phyloP scores from a whole-genome alignment of 1,140 invertebrate species.

The Antheraea pernyi region DNA sequence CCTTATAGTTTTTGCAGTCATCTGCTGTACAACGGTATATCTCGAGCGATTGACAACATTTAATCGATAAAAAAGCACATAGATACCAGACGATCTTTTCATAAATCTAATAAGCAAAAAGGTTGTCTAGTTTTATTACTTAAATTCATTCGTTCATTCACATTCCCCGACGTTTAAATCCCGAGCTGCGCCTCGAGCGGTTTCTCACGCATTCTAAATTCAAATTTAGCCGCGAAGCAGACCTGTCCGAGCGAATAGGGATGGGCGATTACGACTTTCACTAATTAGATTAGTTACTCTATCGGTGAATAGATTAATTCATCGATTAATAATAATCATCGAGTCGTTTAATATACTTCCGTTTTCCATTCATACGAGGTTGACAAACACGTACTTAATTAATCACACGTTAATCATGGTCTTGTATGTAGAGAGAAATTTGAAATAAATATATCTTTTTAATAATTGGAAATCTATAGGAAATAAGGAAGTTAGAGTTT shows the following conservation, averaged over 20 bases:
- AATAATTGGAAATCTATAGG: not conserved
- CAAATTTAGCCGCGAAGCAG: constrained; percentile 49
- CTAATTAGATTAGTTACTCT: constrained; percentile 14
- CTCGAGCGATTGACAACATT: constrained; percentile 9
- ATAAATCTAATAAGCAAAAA: constrained; percentile 5
- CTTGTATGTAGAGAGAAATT: not conserved
- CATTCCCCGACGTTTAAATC: constrained; percentile 33
- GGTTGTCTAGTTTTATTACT: constrained; percentile 17
- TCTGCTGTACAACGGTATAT: constrained; percentile 6
- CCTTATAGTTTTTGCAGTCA: constrained; percentile 12
- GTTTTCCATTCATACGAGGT: not conserved
- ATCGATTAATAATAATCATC: not conserved
- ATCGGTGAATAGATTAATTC: constrained; percentile 9
- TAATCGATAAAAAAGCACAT: not conserved
- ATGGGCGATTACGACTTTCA: constrained; percentile 19
- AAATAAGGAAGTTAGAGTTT: not conserved
- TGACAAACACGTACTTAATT: not conserved
- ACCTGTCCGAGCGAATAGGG: constrained; percentile 28
- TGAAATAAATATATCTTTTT: not conserved
- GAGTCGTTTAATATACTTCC: not conserved
- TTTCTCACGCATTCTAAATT: constrained; percentile 58
- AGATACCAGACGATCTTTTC: not conserved
- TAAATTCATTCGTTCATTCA: constrained; percentile 30
- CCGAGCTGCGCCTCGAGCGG: constrained; percentile 34
- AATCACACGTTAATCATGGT: not conserved